Evolutionary conservation across 2,888 invertebrate species (phyloP), one percentile per base, ranked within the genome.

Genomic region (Automeris io): DNA sequence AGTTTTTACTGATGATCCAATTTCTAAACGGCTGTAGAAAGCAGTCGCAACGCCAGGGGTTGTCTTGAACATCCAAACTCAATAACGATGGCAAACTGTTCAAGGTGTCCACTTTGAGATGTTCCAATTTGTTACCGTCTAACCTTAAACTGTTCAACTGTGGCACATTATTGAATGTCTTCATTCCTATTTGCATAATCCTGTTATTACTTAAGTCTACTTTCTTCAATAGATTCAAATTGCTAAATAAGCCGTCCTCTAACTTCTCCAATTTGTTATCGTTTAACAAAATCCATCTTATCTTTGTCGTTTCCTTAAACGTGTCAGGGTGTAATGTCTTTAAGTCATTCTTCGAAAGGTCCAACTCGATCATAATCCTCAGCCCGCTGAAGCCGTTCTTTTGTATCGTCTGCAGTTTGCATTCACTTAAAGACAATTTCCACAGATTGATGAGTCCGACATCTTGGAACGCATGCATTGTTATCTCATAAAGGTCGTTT

Each of bases 31-130:
- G 89, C 59, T 93, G 91, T 37, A 97, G 79, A 46, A 92, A 90
- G 61, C 97, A 97, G 62, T 96, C 95, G 64, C 97, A 97, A 43
- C 92, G 89, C 96, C 96, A 97, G 0, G 93, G 93, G 67, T 97
- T 97, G 44, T 92, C 91, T 46, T 91, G 90, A 1, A 96, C 85
- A 38, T 92, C 92, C 29, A 97, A 80, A 56, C 92, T 93, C 18
- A 90, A 90, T 37, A 96, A 72, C 46, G 90, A 91, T 1, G 88
- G 87, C 37, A 95, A 75, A 21, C 89, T 87, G 39, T 88, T 87
- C 41, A 95, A 89, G 4, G 91, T 90, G 42, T 91, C 90, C 33
- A 90, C 82, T 56, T 89, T 89, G 33, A 96, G 71, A 37, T 88
- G 88, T 37, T 91, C 91, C 38, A 97, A 77, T 57, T 90, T 90